Evolutionary conservation across 2,888 invertebrate genomes (phyloP).

Genomic region (Drosophila anomalata): DNA sequence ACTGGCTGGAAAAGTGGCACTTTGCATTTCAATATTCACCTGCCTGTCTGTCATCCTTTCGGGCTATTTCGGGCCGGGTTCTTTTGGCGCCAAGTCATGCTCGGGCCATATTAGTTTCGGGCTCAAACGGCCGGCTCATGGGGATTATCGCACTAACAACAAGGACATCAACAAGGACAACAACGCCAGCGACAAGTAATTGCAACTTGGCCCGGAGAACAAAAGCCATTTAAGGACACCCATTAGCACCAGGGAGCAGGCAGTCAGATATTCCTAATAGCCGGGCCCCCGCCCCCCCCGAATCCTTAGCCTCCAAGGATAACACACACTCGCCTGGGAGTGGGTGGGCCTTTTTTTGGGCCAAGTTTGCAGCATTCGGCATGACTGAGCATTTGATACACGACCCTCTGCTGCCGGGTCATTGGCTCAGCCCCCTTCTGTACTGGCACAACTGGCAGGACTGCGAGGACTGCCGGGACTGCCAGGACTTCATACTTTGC

Average conservation of each 20-base stretch:
- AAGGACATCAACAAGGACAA: slow-evolving; percentile 6
- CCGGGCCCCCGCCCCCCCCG: not conserved
- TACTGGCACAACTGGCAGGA: too few species aligned
- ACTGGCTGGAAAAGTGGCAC: not conserved
- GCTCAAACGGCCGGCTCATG: slow-evolving; percentile 4
- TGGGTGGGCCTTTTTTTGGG: slow-evolving; percentile 3
- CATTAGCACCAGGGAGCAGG: slow-evolving; percentile 31
- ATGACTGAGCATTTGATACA: slow-evolving; percentile 41
- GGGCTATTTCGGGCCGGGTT: not conserved
- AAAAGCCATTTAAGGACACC: slow-evolving; percentile 33
- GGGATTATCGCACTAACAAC: slow-evolving; percentile 29
- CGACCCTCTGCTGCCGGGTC: slow-evolving; percentile 15
- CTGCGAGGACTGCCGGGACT: too few species aligned
- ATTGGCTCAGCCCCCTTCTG: slow-evolving; percentile 8
- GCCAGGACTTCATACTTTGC: not conserved
- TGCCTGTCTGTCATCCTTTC: not conserved
- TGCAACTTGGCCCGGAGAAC: slow-evolving; percentile 30
- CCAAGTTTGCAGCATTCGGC: slow-evolving; percentile 42
- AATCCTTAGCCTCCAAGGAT: not conserved
- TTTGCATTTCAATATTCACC: not conserved
- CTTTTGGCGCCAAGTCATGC: not conserved
- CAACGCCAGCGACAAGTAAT: slow-evolving; percentile 26
- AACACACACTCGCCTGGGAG: not conserved
- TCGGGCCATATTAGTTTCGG: not conserved
- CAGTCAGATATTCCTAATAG: slow-evolving; percentile 18